Conservation (phyloP, 2,113 vertebrate genomes). For the Melanerpes formicivorus region DNA sequence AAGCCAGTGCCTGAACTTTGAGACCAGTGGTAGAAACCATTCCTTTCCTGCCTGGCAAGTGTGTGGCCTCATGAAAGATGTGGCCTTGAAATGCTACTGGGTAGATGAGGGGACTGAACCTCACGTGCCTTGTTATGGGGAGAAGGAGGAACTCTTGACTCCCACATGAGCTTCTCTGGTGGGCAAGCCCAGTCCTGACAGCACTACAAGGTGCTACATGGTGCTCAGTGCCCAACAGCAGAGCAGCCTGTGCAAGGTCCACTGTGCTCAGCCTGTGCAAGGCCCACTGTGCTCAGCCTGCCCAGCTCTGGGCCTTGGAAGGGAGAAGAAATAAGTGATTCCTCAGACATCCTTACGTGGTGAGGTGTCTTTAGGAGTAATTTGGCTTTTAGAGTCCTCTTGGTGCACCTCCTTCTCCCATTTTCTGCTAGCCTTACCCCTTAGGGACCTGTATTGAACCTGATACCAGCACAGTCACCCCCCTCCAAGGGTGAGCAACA, state of each 20-base stretch:
- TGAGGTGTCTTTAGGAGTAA: neutral
- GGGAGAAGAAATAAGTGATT: neutral
- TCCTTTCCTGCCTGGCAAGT: neutral
- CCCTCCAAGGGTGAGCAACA: neutral
- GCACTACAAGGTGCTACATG: neutral
- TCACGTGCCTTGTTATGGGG: neutral
- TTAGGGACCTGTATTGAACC: neutral
- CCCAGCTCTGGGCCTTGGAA: neutral
- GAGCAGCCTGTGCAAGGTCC: neutral
- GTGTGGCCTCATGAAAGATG: neutral
- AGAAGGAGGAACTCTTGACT: neutral
- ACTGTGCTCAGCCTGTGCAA: neutral
- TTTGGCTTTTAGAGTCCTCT: neutral
- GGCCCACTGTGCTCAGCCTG: neutral
- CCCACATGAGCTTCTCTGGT: rapidly evolving
- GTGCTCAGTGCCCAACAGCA: no score
- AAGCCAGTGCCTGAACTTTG: neutral
- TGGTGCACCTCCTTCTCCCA: no score
- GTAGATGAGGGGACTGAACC: neutral
- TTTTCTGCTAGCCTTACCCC: neutral
- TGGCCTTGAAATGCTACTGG: neutral
- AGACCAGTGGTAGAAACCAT: neutral
- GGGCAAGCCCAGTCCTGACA: neutral
- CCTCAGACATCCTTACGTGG: neutral
- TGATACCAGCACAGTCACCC: no score